Percentiles rank a stretch among this genome's conserved stretches.
Evolutionary conservation across 2,113 vertebrate species (phyloP).

Genomic region (Heterotis niloticus): DNA sequence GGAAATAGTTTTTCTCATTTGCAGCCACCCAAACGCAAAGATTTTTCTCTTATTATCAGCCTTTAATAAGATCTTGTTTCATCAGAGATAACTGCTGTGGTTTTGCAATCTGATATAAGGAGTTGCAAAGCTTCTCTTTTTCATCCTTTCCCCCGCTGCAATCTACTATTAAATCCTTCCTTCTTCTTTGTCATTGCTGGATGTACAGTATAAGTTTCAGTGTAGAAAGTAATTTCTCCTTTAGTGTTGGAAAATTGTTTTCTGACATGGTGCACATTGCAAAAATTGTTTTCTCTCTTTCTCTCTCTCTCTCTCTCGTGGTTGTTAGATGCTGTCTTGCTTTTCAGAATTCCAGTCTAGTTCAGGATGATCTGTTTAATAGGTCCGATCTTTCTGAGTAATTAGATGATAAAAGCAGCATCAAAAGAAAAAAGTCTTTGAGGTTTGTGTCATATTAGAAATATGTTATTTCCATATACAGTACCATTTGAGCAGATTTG

Average conservation of each 20-base stretch:
- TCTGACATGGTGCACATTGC: no score
- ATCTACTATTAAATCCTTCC: no score
- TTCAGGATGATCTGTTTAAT: slow-evolving; percentile 3
- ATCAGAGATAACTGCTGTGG: not conserved
- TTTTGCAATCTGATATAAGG: not conserved
- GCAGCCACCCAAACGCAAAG: no score
- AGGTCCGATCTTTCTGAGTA: not conserved
- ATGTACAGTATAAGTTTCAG: no score
- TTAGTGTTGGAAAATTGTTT: no score
- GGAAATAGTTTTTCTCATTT: no score
- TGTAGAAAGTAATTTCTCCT: no score
- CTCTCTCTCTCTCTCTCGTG: no score
- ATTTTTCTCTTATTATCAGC: no score
- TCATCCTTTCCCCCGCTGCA: not conserved
- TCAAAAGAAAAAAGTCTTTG: not conserved
- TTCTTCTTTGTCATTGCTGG: no score
- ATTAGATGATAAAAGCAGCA: slow-evolving; percentile 10
- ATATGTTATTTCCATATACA: not conserved
- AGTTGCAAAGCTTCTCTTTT: not conserved
- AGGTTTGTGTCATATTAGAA: not conserved
- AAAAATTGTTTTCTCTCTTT: no score
- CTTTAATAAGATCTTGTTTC: not conserved
- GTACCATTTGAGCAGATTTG: slow-evolving; percentile 10
- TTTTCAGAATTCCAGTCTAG: slow-evolving; percentile 7
- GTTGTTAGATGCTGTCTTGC: slow-evolving; percentile 1